Conservation (phyloP, 1,140 invertebrate genomes). For the Neelides sp. region DNA sequence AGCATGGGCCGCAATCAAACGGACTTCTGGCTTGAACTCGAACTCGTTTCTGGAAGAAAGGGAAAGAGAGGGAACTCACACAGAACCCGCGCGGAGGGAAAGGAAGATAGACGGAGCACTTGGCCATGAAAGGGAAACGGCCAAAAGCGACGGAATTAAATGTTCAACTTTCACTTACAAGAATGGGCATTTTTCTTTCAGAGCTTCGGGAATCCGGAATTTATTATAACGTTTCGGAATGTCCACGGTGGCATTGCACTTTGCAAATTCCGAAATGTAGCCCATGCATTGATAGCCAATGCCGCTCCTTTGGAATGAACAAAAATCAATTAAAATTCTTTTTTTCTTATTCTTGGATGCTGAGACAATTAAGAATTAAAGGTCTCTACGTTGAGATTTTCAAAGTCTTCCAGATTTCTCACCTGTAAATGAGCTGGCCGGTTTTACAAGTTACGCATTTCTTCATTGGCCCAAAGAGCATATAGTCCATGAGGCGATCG, state of each 20-base stretch:
- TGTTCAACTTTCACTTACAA: constrained; percentile 40
- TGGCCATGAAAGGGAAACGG: not conserved
- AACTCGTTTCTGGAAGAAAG: constrained; percentile 43
- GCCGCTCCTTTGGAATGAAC: constrained; percentile 46
- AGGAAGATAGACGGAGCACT: not conserved
- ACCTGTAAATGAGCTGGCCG: constrained; percentile 51
- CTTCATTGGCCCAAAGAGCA: constrained; percentile 72
- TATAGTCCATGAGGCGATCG: constrained; percentile 64
- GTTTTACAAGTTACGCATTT: constrained; percentile 66
- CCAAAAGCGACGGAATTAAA: not conserved
- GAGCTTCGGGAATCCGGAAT: constrained; percentile 57
- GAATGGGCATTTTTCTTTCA: constrained; percentile 47
- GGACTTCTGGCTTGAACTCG: constrained; percentile 47
- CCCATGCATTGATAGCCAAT: constrained; percentile 67
- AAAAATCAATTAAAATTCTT: constrained; percentile 12
- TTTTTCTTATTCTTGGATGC: constrained; percentile 10
- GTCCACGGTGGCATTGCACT: constrained; percentile 60
- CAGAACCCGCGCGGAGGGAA: not conserved
- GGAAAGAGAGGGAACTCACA: constrained; percentile 10
- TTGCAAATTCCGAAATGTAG: constrained; percentile 76
- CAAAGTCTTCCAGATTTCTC: constrained; percentile 29
- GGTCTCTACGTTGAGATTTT: not conserved
- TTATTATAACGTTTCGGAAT: constrained; percentile 54
- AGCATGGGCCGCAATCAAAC: constrained; percentile 43
- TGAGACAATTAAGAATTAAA: not conserved